Conservation (phyloP, 2,113 vertebrate species). For the Pseudopodoces humilis region DNA sequence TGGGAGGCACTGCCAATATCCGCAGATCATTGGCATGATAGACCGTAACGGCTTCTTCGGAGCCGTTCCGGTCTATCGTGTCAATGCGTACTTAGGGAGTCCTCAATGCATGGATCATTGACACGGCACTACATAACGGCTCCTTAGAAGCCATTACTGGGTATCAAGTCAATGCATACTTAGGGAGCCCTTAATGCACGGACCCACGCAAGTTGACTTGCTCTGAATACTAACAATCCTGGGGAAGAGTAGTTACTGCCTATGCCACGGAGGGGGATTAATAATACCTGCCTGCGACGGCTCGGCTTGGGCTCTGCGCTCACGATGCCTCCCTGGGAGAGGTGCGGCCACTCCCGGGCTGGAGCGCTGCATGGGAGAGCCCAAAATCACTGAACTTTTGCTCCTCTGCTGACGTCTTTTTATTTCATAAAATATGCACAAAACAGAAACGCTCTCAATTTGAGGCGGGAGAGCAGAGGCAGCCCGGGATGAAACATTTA, state of each 20-base stretch:
- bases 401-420: background rate
- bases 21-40: slow-evolving; percentile 81
- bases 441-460: background rate
- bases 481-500: background rate
- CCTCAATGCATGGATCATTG: slow-evolving; percentile 83
- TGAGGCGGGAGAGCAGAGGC: background rate
- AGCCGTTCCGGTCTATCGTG: slow-evolving; percentile 79
- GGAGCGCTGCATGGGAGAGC: background rate
- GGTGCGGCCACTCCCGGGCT: background rate
- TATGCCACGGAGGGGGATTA: slow-evolving; percentile 14
- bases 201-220: slow-evolving; percentile 76
- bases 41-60: slow-evolving; percentile 80
- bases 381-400: background rate
- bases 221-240: slow-evolving; percentile 79
- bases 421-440: slow-evolving; percentile 13
- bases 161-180: slow-evolving; percentile 85
- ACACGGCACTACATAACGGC: slow-evolving; percentile 81
- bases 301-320: accelerated
- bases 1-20: slow-evolving; percentile 79
- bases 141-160: slow-evolving; percentile 83
- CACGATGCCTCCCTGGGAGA: accelerated
- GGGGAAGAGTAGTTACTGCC: slow-evolving; percentile 75
- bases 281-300: background rate
- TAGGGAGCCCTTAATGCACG: slow-evolving; percentile 78
- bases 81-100: slow-evolving; percentile 82